Percentiles rank a stretch among this genome's conserved stretches.
phyloP scores from a whole-genome alignment of 2,888 invertebrate genomes.

The Scaptomyza parva region DNA sequence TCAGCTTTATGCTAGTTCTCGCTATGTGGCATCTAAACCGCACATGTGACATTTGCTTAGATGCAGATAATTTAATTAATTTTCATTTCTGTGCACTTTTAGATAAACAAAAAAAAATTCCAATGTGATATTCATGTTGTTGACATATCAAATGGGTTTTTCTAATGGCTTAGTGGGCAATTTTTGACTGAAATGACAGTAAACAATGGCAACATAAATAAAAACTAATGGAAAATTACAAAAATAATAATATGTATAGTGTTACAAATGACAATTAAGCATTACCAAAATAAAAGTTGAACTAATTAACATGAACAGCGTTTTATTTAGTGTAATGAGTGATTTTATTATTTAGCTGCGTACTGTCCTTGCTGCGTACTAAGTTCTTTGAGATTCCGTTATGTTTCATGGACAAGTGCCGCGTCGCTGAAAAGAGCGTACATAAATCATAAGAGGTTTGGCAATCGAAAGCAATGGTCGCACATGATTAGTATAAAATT shows the following conservation, averaged over 20 bases:
- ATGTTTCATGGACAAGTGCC: neutral
- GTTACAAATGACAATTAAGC: neutral
- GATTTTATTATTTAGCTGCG: neutral
- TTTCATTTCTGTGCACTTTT: conserved; percentile 46
- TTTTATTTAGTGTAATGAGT: too few species aligned
- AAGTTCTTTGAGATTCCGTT: neutral
- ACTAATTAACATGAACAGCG: neutral
- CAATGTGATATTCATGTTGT: conserved; percentile 35
- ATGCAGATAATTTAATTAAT: conserved; percentile 69
- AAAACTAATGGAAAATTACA: neutral
- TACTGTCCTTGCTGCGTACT: neutral
- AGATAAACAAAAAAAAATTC: conserved; percentile 16
- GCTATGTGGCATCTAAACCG: conserved; percentile 9
- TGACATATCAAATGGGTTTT: conserved; percentile 58
- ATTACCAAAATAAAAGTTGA: neutral
- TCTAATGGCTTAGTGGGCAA: conserved; percentile 51
- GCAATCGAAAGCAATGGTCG: neutral
- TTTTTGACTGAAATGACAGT: conserved; percentile 1
- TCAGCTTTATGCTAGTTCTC: conserved; percentile 47
- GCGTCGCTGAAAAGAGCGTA: neutral
- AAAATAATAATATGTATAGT: neutral
- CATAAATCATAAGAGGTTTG: neutral
- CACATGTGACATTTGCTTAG: conserved; percentile 57
- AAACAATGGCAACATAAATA: neutral
- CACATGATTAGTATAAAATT: conserved; percentile 8